Base-by-base conservation (phyloP, 2,113 vertebrate genomes). In the Coreoperca whiteheadi region DNA sequence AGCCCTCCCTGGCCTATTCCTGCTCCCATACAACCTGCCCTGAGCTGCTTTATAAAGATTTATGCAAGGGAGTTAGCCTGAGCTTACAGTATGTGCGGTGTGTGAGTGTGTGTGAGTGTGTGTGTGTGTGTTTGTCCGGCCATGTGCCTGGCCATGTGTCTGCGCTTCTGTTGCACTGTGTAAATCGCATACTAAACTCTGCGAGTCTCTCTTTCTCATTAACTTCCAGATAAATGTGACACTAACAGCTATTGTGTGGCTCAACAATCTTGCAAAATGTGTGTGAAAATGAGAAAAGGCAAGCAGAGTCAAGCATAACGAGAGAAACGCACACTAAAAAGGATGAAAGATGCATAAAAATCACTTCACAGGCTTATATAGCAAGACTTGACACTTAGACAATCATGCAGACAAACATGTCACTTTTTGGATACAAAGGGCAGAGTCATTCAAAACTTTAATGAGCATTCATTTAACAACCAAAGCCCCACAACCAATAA, bases 21-120 rank as follows among this genome's bases (percentile, higher is more conserved):
- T 91, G 88, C 91, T 86, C 83, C 87, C 70, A 74, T 85, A 77
- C 85, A 89, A 75, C 89, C 77, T 86, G 81, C 83, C 59, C 85
- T 90, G 89, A 92, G 92, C 91, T 92, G 89, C 90, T 94, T 91
- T 92, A 82, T 90, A 89, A 83, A 89, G 93, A 89, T 91, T 93
- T 94, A 91, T 91, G 87, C 88, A 80, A 87, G 79, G 53, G 87
- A 83, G 87, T 91, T 88, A 92, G 90, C 89, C 83, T 86, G 77
- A 83, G 89, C 88, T 93, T 87, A 86, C 70, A 88, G 65, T 57
- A 16, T 78, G 73, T 70, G 57, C n/a, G 81, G 80, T 81, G 87
- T 56, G 56, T 41, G 53, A n/a, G 60, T 25, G 9, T 51, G 43
- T 60, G 70, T 51, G 51, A 37, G 57, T n/a, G 65, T 56, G 46